Percentiles rank a stretch among this genome's conserved stretches.
Conservation (phyloP, 1,140 invertebrate species). For the Eriosoma lanigerum region DNA sequence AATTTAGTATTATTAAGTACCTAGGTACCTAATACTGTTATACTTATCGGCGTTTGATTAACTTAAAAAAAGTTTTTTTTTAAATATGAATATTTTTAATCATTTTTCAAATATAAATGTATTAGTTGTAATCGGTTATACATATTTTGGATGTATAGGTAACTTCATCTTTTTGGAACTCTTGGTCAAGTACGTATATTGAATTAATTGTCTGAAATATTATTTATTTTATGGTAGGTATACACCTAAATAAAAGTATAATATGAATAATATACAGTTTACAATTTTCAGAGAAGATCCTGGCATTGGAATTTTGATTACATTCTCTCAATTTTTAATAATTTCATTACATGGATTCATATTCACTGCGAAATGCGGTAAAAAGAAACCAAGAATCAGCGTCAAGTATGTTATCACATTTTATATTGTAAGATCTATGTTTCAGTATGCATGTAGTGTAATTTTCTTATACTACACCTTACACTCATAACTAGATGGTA, state of each 20-base stretch:
- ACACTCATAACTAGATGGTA: too few species aligned
- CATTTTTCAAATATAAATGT: conserved; percentile 52
- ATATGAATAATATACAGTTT: neutral
- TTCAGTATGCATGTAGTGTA: too few species aligned
- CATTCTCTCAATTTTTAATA: conserved; percentile 89
- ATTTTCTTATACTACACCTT: too few species aligned
- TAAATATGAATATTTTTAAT: too few species aligned
- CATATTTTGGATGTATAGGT: conserved; percentile 86
- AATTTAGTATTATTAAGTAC: neutral
- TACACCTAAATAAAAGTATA: neutral
- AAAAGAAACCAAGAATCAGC: conserved; percentile 69
- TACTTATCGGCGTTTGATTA: neutral
- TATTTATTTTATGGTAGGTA: neutral
- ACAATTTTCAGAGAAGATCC: conserved; percentile 73
- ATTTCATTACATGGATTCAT: conserved; percentile 90
- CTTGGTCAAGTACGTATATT: conserved; percentile 74
- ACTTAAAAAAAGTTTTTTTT: neutral
- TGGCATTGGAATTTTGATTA: conserved; percentile 88
- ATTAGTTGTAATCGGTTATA: conserved; percentile 68
- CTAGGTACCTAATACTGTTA: too few species aligned
- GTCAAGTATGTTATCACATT: conserved; percentile 57
- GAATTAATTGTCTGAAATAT: neutral
- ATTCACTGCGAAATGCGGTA: conserved; percentile 85
- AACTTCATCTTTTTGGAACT: conserved; percentile 90
- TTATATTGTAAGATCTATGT: too few species aligned